Conservation (phyloP, 1,140 invertebrate genomes). For the Melitaea cinxia region DNA sequence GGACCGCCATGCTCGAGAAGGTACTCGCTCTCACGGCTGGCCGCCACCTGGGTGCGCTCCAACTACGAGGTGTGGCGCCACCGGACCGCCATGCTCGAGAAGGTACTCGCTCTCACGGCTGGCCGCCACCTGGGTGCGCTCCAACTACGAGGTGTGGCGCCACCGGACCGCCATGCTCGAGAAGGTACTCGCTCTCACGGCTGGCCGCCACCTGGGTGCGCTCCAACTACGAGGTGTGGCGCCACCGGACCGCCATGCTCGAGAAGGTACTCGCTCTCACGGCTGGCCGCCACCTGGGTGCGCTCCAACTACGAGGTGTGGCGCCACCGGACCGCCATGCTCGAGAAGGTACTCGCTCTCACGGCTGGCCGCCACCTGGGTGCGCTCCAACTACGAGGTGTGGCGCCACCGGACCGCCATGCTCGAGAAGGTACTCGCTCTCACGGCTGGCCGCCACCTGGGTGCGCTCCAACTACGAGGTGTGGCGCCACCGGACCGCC, state of each 20-base stretch:
- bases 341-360: too few relatives aligned
- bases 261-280: too few relatives aligned
- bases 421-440: conserved; percentile 87
- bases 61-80: conserved; percentile 92
- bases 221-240: conserved; percentile 92
- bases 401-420: conserved; percentile 85
- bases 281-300: conserved; percentile 91
- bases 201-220: conserved; percentile 91
- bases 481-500: conserved; percentile 87
- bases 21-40: too few relatives aligned
- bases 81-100: conserved; percentile 89
- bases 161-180: conserved; percentile 89
- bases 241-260: conserved; percentile 88
- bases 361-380: conserved; percentile 91
- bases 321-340: conserved; percentile 88
- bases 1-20: too few relatives aligned
- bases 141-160: conserved; percentile 91
- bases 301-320: conserved; percentile 91
- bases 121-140: conserved; percentile 90
- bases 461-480: conserved; percentile 91
- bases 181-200: too few relatives aligned
- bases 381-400: conserved; percentile 89
- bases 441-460: conserved; percentile 89
- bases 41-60: conserved; percentile 90
- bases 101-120: too few relatives aligned